phyloP scores from a whole-genome alignment of 2,113 vertebrate species.

The Aplodontia rufa region DNA sequence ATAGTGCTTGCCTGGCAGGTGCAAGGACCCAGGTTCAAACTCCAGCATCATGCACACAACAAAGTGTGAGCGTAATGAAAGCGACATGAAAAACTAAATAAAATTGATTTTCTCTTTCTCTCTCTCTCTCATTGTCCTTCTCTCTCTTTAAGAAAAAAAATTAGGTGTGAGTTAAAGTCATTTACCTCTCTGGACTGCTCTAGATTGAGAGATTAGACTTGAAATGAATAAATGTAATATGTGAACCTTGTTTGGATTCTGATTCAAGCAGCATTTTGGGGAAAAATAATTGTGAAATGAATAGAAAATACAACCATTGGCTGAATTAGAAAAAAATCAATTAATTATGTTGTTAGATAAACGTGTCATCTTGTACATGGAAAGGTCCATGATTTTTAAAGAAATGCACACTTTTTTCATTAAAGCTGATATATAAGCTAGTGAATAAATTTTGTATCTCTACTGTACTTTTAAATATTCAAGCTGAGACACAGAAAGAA shows the following conservation, averaged over 20 bases:
- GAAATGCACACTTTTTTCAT: background rate
- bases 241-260: background rate
- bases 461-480: background rate
- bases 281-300: conserved; percentile 6
- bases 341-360: background rate
- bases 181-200: background rate
- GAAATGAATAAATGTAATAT: background rate
- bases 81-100: no score
- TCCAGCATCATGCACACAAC: no score
- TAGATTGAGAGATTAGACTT: background rate
- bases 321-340: background rate
- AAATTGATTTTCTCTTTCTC: no score
- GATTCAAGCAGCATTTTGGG: background rate
- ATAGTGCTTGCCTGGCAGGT: no score
- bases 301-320: background rate
- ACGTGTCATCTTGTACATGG: background rate
- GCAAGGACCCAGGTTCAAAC: no score
- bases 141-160: no score
- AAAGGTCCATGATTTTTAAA: background rate
- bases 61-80: no score
- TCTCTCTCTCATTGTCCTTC: no score
- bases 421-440: background rate
- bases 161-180: background rate
- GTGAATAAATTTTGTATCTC: background rate
- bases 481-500: background rate